Evolutionary conservation across 2,888 invertebrate genomes (phyloP).

Genomic region (Sisyra nigra): DNA sequence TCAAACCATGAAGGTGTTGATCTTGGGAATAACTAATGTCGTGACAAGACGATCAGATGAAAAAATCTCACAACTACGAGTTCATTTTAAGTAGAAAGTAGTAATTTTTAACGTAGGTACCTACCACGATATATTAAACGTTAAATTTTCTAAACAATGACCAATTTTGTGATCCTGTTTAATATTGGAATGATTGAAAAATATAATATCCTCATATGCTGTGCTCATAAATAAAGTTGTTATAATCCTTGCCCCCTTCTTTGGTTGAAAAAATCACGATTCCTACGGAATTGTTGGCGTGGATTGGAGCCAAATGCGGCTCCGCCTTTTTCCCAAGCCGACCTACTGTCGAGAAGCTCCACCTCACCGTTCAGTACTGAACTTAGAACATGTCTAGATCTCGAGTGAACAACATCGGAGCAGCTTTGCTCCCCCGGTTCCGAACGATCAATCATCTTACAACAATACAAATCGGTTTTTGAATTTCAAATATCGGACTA

Average conservation of each 20-base stretch:
- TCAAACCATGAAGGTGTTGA: too few relatives aligned
- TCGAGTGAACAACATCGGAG: slow-evolving; percentile 3
- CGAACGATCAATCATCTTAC: background rate
- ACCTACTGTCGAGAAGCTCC: slow-evolving; percentile 7
- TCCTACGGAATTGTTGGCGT: background rate
- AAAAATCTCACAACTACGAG: too few relatives aligned
- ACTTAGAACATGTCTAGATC: slow-evolving; percentile 8
- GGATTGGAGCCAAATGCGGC: background rate
- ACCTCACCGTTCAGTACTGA: slow-evolving; percentile 3
- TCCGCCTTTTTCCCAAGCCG: background rate
- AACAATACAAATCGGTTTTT: background rate
- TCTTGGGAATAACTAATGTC: too few relatives aligned
- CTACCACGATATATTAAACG: too few relatives aligned
- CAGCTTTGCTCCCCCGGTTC: background rate
- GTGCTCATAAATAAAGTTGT: slow-evolving; percentile 9
- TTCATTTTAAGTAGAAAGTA: too few relatives aligned
- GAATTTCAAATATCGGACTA: background rate
- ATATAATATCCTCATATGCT: too few relatives aligned
- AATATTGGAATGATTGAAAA: too few relatives aligned
- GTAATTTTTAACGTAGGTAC: too few relatives aligned
- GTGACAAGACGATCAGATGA: too few relatives aligned
- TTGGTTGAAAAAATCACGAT: too few relatives aligned
- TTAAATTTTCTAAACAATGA: too few relatives aligned
- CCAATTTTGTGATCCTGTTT: too few relatives aligned
- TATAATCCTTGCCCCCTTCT: slow-evolving; percentile 2